Base-by-base conservation (phyloP, 2,113 vertebrate species). In the Chloropsis hardwickii region DNA sequence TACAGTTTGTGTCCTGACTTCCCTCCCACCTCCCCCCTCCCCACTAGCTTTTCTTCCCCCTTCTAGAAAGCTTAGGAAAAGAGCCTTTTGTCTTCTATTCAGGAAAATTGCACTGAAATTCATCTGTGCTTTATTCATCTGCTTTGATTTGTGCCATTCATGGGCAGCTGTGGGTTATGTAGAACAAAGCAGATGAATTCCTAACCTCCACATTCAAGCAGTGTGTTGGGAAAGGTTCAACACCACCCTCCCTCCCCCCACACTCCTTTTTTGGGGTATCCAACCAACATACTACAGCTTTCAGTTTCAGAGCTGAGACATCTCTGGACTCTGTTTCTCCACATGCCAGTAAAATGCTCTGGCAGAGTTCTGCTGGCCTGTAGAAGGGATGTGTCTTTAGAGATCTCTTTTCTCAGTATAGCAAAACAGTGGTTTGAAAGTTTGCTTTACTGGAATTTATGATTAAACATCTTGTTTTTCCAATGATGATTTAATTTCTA, bases 1-100 rank as follows among this genome's bases (percentile, higher is more conserved):
- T 96, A 92, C 88, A 92, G 72, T 96, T 93, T 88, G 70, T 91
- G 33, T 86, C 71, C 88, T 12, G 5, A 71, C 66, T 81, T 66
- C 18, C 39, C 28, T 37, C 11, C 23, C 19, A 27, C 7, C 20
- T 2, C 4, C 9, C 3, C 3, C 2, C 27, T 2, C 7, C 1
- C 21, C 37, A 37, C 14, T 64, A 20, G 9, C 19, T 39, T 86
- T 80, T 67, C 45, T 31, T 2, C 9, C 39, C 31, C 20, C 35
- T 91, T 89, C 80, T 56, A 79, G 92, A 97, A 96, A 72, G 85
- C 73, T 72, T 78, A 67, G 93, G 93, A 97, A 96, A 92, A 97
- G 81, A 95, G 76, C 53, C 87, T 81, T 97, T 97, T 97, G 97
- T 97, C 85, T 88, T 90, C 90, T 94, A 88, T 94, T 81, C 84